Evolutionary conservation across 2,113 vertebrate genomes (phyloP), one percentile per base, ranked within the genome.

Genomic region (Hippocampus mohnikei): DNA sequence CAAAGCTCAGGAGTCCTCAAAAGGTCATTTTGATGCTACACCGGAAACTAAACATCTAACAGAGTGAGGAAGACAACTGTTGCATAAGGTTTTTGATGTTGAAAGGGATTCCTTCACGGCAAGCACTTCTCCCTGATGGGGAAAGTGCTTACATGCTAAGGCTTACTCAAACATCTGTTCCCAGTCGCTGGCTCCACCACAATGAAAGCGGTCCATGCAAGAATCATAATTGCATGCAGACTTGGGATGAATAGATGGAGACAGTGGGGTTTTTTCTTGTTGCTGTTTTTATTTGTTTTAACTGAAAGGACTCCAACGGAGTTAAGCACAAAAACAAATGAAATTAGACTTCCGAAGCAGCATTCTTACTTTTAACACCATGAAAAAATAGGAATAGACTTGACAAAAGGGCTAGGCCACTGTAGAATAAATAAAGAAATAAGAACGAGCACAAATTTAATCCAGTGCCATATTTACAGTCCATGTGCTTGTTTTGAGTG

Each of bases 131-230:
- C 33, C 70, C 55, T 81, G 83, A 83, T 62, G 65, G 80, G 80
- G 84, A 92, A 89, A 87, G 82, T 80, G 72, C 78, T 82, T 83
- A 85, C 85, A 79, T 83, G 81, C 78, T 78, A 65, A 69, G 63
- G 71, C 76, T 79, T 74, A 71, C 77, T 77, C 69, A 65, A 78
- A 87, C 88, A 92, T 89, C 87, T 90, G 88, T 82, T 87, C 78
- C 75, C 71, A 78, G 84, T 88, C 72, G 46, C 76, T 71, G 78
- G 72, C 78, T 78, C 66, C 44, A 85, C 87, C 84, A 77, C 86
- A 89, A 78, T 81, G 84, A 87, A 84, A 83, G 79, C 66, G 74
- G 77, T 78, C 80, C 73, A 85, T 71, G 77, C 83, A 85, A 86
- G 70, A 76, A 81, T 85, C 82, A 63, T 86, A 87, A 89, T 89